Percentiles rank a stretch among this genome's conserved stretches.
Evolutionary conservation across 2,113 vertebrate genomes (phyloP).

Genomic region (Nansenia antarctica): DNA sequence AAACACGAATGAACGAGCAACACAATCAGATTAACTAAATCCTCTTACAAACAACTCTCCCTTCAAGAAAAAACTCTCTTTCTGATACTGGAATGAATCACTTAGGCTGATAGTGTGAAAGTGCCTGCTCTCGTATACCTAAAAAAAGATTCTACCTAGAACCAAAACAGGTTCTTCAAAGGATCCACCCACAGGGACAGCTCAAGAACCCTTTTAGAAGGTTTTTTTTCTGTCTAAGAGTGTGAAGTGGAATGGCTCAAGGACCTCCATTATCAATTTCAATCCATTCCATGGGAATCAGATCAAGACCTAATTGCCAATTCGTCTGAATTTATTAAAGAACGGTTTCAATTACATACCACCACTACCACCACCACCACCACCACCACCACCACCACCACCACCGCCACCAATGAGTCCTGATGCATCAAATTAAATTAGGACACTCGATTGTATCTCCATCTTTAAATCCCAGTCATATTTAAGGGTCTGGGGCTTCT

Average conservation of each 20-base stretch:
- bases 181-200: too few relatives aligned
- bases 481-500: slow-evolving; percentile 75
- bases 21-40: slow-evolving; percentile 59
- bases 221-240: too few relatives aligned
- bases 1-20: slow-evolving; percentile 27
- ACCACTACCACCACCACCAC: slow-evolving; percentile 82
- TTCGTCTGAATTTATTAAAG: slow-evolving; percentile 99
- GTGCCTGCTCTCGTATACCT: too few relatives aligned
- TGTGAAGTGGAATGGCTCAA: slow-evolving; percentile 83
- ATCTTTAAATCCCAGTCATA: slow-evolving; percentile 82
- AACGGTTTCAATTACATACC: slow-evolving; percentile 96
- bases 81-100: slow-evolving; percentile 4
- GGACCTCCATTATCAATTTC: slow-evolving; percentile 87
- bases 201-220: too few relatives aligned
- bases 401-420: slow-evolving; percentile 87
- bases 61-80: slow-evolving; percentile 68
- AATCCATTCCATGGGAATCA: slow-evolving; percentile 90
- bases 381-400: slow-evolving; percentile 82
- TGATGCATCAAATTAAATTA: slow-evolving; percentile 93
- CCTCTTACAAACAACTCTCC: slow-evolving; percentile 57
- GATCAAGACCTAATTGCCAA: slow-evolving; percentile 95
- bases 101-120: slow-evolving; percentile 68
- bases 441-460: slow-evolving; percentile 85
- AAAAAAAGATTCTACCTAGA: too few relatives aligned
- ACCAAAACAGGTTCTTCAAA: too few relatives aligned